Conservation (phyloP, 2,888 invertebrate genomes). For the Zaprionus bogoriensis region DNA sequence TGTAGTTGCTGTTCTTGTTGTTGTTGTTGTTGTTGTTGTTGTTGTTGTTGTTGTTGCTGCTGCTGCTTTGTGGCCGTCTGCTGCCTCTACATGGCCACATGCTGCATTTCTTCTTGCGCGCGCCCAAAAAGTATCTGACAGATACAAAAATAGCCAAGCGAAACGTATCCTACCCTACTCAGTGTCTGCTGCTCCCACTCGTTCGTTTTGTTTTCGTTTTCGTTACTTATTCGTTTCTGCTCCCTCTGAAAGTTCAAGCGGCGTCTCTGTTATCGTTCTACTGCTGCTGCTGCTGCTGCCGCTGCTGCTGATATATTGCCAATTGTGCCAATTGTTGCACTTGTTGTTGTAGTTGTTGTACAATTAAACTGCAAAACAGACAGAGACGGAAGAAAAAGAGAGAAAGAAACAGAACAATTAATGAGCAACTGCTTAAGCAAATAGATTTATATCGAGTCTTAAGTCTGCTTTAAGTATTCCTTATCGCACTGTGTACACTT, state of each 20-base stretch:
- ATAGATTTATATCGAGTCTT: neutral
- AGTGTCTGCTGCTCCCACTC: slow-evolving; percentile 5
- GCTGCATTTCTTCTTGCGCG: slow-evolving; percentile 49
- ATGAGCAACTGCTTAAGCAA: neutral
- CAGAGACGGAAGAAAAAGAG: slow-evolving; percentile 3
- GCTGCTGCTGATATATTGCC: slow-evolving; percentile 52
- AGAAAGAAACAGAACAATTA: slow-evolving; percentile 2
- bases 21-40: slow-evolving; percentile 7
- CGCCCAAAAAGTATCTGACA: slow-evolving; percentile 20
- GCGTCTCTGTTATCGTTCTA: slow-evolving; percentile 6
- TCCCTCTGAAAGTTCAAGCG: slow-evolving; percentile 41
- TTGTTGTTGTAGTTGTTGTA: slow-evolving; percentile 59
- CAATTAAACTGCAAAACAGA: slow-evolving; percentile 66
- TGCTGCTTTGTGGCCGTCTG: slow-evolving; percentile 9
- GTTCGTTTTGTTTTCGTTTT: slow-evolving; percentile 38
- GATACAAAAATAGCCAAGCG: slow-evolving; percentile 37
- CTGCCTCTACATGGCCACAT: slow-evolving; percentile 62
- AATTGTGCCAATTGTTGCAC: slow-evolving; percentile 67
- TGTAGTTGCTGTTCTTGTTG: slow-evolving; percentile 14
- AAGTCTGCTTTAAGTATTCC: no score
- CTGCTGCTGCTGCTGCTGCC: slow-evolving; percentile 33
- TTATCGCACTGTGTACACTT: no score
- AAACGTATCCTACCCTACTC: slow-evolving; percentile 33
- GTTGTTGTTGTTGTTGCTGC: slow-evolving; percentile 13
- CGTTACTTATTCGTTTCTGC: slow-evolving; percentile 17